A percentile compares a stretch with the other conserved stretches of the same genome.
These are phyloP conservation scores for Sorex maritimensis DNA, from an alignment of 2,797 vertebrate genomes.

Conservation along the genomic window DNA sequence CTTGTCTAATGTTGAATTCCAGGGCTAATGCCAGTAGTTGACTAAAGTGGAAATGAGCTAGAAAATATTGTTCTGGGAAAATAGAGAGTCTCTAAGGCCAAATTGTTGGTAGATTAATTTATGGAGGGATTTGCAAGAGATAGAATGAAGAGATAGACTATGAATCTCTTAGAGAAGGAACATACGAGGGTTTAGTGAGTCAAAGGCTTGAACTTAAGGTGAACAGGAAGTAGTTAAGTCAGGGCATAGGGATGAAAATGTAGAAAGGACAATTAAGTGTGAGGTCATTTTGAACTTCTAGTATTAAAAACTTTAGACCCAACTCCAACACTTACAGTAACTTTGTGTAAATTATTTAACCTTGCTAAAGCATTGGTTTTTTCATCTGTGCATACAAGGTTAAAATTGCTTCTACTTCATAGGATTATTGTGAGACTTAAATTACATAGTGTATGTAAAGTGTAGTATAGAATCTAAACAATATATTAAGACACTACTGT, in stretches of 20 bases:
- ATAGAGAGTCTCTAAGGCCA: background rate
- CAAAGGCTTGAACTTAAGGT: background rate
- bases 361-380: constrained; percentile 35
- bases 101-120: constrained; percentile 46
- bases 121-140: constrained; percentile 20
- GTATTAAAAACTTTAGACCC: background rate
- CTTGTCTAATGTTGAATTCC: constrained; percentile 11
- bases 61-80: constrained; percentile 16
- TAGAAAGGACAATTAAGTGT: constrained; percentile 12
- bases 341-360: constrained; percentile 20
- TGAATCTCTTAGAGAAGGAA: constrained; percentile 42
- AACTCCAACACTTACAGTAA: background rate
- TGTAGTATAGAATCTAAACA: constrained; percentile 39
- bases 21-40: constrained; percentile 25
- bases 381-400: constrained; percentile 46
- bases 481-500: background rate
- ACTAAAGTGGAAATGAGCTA: constrained; percentile 2
- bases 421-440: constrained; percentile 56
- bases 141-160: background rate
- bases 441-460: constrained; percentile 23
- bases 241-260: background rate
- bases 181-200: background rate
- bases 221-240: constrained; percentile 30
- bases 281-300: background rate
- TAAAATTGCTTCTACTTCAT: constrained; percentile 27